Conservation (phyloP, 2,113 vertebrate species). For the Onychostruthus taczanowskii region DNA sequence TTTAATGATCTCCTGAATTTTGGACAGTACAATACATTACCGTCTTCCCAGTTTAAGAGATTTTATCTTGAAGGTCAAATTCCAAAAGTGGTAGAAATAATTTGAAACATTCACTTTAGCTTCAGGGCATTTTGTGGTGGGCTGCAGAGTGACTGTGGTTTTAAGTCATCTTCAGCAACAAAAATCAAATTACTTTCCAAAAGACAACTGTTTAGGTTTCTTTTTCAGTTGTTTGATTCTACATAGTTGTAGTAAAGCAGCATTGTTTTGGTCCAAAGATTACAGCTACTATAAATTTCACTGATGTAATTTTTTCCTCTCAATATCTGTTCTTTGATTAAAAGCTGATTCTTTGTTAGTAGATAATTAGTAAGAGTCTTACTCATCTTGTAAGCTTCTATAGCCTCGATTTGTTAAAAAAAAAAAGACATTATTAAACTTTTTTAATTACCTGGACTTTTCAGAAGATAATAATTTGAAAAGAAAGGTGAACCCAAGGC, state of each 20-base stretch:
- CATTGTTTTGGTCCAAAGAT: neutral
- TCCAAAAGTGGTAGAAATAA: neutral
- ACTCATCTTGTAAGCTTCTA: neutral
- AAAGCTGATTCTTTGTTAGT: neutral
- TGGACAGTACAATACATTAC: neutral
- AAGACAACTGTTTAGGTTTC: neutral
- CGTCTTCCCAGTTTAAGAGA: neutral
- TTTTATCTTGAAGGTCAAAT: slow-evolving; percentile 1
- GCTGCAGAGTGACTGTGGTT: neutral
- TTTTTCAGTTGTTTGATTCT: slow-evolving; percentile 1
- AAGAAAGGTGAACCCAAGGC: neutral
- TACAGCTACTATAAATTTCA: neutral
- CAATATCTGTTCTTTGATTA: neutral
- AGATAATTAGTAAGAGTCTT: neutral
- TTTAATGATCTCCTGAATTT: neutral
- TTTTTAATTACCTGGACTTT: neutral
- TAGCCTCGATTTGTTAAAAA: neutral
- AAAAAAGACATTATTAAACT: neutral
- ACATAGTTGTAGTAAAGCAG: neutral
- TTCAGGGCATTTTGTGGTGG: neutral
- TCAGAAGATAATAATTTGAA: neutral
- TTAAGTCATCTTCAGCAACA: slow-evolving; percentile 12
- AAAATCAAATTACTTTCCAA: neutral
- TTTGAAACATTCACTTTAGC: neutral
- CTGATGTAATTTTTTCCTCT: neutral